phyloP scores from a whole-genome alignment of 2,113 vertebrate genomes.

The Origma solitaria region DNA sequence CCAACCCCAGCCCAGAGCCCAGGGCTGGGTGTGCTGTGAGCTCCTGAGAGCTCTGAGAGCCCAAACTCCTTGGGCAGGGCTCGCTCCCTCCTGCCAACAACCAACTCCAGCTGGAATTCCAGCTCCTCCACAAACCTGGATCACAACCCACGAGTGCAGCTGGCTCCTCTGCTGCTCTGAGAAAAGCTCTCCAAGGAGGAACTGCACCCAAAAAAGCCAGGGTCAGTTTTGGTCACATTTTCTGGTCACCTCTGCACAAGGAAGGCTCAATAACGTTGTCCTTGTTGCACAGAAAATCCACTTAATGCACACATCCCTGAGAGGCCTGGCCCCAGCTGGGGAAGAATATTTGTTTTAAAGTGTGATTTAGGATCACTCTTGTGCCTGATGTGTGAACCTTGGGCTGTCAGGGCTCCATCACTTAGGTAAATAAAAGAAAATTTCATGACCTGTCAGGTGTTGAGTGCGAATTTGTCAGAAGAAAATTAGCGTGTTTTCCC shows the following conservation, averaged over 20 bases:
- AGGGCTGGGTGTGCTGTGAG: background rate
- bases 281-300: background rate
- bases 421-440: background rate
- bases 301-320: background rate
- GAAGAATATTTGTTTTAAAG: background rate
- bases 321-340: background rate
- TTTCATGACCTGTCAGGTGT: background rate
- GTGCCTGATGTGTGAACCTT: background rate
- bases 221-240: background rate
- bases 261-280: rapidly evolving
- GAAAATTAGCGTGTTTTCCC: background rate
- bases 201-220: background rate
- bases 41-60: background rate
- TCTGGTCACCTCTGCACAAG: background rate
- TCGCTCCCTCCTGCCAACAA: background rate
- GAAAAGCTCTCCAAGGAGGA: background rate
- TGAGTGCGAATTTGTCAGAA: background rate
- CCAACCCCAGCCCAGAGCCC: background rate
- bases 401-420: background rate
- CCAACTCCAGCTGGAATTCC: background rate
- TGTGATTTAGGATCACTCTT: background rate
- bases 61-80: rapidly evolving
- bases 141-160: no score
- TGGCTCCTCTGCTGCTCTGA: background rate
- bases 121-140: rapidly evolving